Evolutionary conservation across 2,797 vertebrate species (phyloP).

Genomic region (Peromyscus melanophrys): DNA sequence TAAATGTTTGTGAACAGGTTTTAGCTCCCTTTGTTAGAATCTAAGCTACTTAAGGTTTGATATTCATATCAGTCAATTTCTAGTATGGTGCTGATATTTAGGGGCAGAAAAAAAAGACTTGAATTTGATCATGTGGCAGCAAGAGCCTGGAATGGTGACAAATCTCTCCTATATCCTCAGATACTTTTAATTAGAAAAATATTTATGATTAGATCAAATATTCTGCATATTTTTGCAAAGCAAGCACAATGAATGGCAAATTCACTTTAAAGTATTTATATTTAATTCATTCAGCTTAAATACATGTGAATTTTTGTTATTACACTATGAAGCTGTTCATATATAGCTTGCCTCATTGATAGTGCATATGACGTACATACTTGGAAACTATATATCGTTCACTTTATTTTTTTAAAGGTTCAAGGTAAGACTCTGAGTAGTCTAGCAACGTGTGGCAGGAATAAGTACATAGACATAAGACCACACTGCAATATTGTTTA

Average conservation of each 20-base stretch:
- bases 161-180: slow-evolving; percentile 14
- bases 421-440: slow-evolving; percentile 24
- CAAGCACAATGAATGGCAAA: slow-evolving; percentile 37
- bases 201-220: slow-evolving; percentile 50
- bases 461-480: slow-evolving; percentile 19
- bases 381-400: neutral
- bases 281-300: slow-evolving; percentile 58
- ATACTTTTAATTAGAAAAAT: slow-evolving; percentile 64
- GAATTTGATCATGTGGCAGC: neutral
- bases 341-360: neutral
- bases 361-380: slow-evolving; percentile 36
- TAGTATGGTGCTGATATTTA: neutral
- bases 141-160: neutral
- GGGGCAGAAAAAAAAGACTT: neutral
- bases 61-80: neutral
- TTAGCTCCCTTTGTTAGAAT: slow-evolving; percentile 29
- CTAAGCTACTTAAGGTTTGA: slow-evolving; percentile 22
- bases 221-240: slow-evolving; percentile 21
- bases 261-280: slow-evolving; percentile 26
- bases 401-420: slow-evolving; percentile 12
- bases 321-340: neutral
- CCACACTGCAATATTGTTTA: neutral
- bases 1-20: slow-evolving; percentile 12
- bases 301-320: slow-evolving; percentile 41
- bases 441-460: neutral